Evolutionary conservation across 2,113 vertebrate genomes (phyloP), one percentile per base, ranked within the genome.

Genomic region (Notarius quadriscutis): DNA sequence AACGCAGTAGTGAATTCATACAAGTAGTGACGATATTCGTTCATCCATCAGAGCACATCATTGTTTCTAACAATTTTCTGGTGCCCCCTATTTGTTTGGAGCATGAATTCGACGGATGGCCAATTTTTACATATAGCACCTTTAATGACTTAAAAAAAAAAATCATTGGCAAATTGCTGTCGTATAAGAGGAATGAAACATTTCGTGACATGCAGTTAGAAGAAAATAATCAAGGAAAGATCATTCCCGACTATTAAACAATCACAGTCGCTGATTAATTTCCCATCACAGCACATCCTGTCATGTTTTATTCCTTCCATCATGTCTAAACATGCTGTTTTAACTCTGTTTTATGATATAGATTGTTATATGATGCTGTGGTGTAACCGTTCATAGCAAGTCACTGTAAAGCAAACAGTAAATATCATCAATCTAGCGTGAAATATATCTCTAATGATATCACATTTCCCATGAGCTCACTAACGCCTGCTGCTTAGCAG

Each of bases 401-500:
- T 67, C 50, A 30, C 50, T 4, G 25, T 34, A 22, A 69, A 57
- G 72, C 25, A 30, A 63, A 60, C 84, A 65, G 74, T 85, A 78
- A 85, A 78, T 85, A 86, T 41, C 60, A 69, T 65, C 60, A 53
- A 79, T 80, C 75, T 67, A 74, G 82, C 75, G 81, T 62, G 79
- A 79, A 67, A 51, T 57, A 69, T 87, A 58, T 63, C 88, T 60
- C 58, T 86, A 81, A 69, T 81, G 72, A 85, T 69, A 85, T 81
- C 72, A 69, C 67, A 55, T 53, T 63, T 57, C 84, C 60, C 67
- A 75, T 27, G 74, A 65, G 84, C 65, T 62, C 65, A 34, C 14
- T 81, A 51, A 75, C 34, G 69, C 34, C 48, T 50, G 57, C 51
- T 48, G 88, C 87, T 83, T 83, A 86, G 51, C 51, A 50, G 69